Conservation (phyloP, 1,140 invertebrate genomes). For the Drosophila arizonae region DNA sequence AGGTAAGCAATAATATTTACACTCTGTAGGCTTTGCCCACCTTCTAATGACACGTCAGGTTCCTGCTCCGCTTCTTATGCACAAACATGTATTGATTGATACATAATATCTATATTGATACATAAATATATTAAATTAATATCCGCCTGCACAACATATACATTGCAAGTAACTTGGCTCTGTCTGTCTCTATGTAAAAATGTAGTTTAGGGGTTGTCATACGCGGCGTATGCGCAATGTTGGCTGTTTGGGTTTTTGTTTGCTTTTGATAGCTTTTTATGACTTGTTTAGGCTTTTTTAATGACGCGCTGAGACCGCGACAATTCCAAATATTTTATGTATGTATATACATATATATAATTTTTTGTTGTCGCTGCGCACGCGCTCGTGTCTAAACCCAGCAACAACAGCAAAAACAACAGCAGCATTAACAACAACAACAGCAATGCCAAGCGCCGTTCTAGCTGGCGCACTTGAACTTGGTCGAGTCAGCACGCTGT, state of each 20-base stretch:
- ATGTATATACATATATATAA: conserved; percentile 16
- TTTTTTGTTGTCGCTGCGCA: conserved; percentile 51
- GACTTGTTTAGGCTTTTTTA: conserved; percentile 66
- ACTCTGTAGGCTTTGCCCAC: conserved; percentile 28
- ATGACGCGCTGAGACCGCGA: conserved; percentile 52
- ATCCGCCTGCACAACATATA: conserved; percentile 27
- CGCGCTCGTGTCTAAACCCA: conserved; percentile 72
- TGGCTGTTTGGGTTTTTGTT: conserved; percentile 8
- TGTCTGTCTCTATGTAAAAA: conserved; percentile 1
- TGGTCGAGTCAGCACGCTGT: conserved; percentile 64
- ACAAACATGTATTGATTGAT: not conserved
- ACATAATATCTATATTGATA: too few relatives aligned
- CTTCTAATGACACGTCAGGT: conserved; percentile 16
- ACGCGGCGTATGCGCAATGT: conserved; percentile 48
- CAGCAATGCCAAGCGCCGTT: conserved; percentile 65
- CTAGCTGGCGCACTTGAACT: conserved; percentile 78
- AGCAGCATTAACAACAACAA: conserved; percentile 33
- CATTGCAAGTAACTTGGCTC: conserved; percentile 7
- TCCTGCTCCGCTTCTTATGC: conserved; percentile 24
- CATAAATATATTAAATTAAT: not conserved
- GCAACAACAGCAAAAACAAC: conserved; percentile 25
- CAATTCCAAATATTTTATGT: conserved; percentile 57
- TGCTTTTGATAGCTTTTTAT: conserved; percentile 21
- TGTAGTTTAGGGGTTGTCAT: conserved; percentile 16
- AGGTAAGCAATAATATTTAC: not conserved